Evolutionary conservation across 2,113 vertebrate species (phyloP).

Genomic region (Butorides virescens): DNA sequence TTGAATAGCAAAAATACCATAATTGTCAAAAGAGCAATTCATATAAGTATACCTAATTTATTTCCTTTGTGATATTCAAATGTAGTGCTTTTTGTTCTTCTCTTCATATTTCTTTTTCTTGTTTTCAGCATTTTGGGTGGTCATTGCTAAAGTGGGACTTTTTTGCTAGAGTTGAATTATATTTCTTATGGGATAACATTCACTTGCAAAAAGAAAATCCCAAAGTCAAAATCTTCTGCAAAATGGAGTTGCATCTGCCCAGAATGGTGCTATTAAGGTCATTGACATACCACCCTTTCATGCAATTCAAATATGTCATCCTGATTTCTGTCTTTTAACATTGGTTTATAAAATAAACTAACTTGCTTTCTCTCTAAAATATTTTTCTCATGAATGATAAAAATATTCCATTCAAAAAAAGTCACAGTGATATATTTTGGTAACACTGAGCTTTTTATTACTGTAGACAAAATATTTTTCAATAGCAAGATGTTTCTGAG

Average conservation of each 20-base stretch:
- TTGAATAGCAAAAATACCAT: neutral
- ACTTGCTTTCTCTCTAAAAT: neutral
- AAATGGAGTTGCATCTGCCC: neutral
- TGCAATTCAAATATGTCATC: neutral
- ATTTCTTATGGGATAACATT: neutral
- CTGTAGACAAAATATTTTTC: neutral
- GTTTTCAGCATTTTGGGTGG: neutral
- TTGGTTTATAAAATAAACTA: neutral
- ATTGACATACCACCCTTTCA: neutral
- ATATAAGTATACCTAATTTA: rapidly evolving
- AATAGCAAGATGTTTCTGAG: neutral
- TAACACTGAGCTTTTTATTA: neutral
- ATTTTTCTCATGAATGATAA: neutral
- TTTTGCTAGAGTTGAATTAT: neutral
- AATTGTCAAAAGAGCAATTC: neutral
- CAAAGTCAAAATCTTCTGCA: neutral
- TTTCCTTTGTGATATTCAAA: neutral
- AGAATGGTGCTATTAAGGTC: neutral
- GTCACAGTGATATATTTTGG: neutral
- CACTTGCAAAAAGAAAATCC: neutral
- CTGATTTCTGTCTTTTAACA: neutral
- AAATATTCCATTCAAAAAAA: neutral
- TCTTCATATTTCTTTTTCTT: neutral
- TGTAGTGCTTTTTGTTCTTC: neutral
- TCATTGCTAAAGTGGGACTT: neutral